Percentiles rank a stretch among this genome's conserved stretches.
Evolutionary conservation across 2,797 vertebrate species (phyloP).

Genomic region (Diglossa cyanea): DNA sequence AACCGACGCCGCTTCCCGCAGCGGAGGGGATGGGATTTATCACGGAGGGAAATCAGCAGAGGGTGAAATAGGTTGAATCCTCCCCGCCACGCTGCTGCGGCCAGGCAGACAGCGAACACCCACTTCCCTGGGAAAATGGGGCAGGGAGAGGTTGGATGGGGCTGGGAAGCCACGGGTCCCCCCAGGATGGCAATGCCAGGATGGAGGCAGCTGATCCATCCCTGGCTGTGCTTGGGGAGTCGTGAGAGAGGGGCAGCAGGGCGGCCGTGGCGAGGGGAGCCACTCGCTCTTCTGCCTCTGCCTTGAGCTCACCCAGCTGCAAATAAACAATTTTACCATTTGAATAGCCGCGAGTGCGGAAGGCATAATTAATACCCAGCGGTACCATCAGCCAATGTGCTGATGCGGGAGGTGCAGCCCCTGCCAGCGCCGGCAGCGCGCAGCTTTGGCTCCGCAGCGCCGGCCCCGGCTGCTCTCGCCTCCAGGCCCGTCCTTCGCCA

Average conservation of each 20-base stretch:
- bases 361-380: constrained; percentile 60
- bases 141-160: not conserved
- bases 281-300: not conserved
- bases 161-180: not conserved
- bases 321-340: constrained; percentile 61
- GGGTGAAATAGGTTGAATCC: not conserved
- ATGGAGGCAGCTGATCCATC: not conserved
- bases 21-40: not conserved
- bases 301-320: constrained; percentile 52
- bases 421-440: constrained; percentile 7
- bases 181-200: not conserved
- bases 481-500: not conserved
- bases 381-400: constrained; percentile 32
- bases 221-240: not conserved
- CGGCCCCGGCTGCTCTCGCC: not conserved
- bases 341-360: constrained; percentile 47
- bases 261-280: not conserved
- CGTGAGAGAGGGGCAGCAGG: not conserved
- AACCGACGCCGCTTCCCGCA: not conserved
- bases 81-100: not conserved
- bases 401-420: constrained; percentile 36
- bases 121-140: not conserved
- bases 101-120: not conserved
- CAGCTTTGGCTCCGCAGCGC: not conserved
- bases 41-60: not conserved